Evolutionary conservation across 1,140 invertebrate genomes (phyloP), one percentile per base, ranked within the genome.

Genomic region (Solen grandis): DNA sequence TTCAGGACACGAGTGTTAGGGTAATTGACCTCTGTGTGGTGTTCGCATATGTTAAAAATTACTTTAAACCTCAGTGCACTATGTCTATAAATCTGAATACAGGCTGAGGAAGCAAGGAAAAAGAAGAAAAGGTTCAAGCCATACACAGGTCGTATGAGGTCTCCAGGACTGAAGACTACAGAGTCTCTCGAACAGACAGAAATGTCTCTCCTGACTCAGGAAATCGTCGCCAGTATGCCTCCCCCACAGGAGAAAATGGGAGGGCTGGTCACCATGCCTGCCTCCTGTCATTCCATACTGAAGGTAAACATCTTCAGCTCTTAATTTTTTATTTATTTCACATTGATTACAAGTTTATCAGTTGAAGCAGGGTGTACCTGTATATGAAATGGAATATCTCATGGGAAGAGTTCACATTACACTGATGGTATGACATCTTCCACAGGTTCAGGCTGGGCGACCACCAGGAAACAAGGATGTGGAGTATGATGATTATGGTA

Each of bases 381-480:
- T n/a, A n/a, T n/a, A n/a, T n/a, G n/a, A n/a, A n/a, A n/a, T n/a
- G n/a, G n/a, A n/a, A n/a, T n/a, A n/a, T n/a, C n/a, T n/a, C n/a
- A n/a, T n/a, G n/a, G n/a, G n/a, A n/a, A n/a, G n/a, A n/a, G n/a
- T n/a, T n/a, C n/a, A n/a, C n/a, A n/a, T n/a, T n/a, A n/a, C n/a
- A n/a, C n/a, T n/a, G n/a, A n/a, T n/a, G n/a, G n/a, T n/a, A n/a
- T n/a, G n/a, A n/a, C 33, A 4, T 70, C 63, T 72, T 55, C 55
- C 86, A 14, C 77, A 91, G 90, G 84, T 89, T 14, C 90, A 91
- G 70, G 80, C 87, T 59, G 91, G 90, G 0, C 83, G 90, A 29
- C 90, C 90, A 22, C 90, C 90, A 38, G 90, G 91, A 8, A 90
- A 86, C 78, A 90, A 90, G 81, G 91, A 92, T 86, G 91, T 91